Base-by-base conservation (phyloP, 1,140 invertebrate genomes). In the Caenorhabditis latens region DNA sequence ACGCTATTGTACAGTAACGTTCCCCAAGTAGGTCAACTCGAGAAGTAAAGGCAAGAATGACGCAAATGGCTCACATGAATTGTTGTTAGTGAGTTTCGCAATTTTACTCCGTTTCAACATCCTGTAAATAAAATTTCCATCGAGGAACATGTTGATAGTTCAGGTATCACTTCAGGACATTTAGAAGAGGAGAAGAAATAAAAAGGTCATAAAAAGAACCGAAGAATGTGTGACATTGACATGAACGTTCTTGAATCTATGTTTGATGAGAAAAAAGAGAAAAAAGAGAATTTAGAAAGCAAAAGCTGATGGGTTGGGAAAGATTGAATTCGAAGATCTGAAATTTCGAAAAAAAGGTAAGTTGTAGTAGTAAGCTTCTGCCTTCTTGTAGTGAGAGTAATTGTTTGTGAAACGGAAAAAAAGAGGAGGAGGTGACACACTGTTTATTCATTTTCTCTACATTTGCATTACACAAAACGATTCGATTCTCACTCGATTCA, bases 381-480 rank as follows among this genome's bases (percentile, higher is more conserved):
- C 61, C 65, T 43, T 19, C 65, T 71, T 71, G 65, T 43, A 71
- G 40, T 14, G n/a, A n/a, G 55, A 58, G 55, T 32, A 14, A 71
- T 71, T 71, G 65, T 71, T 71, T 71, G 65, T 16, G 6, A 71
- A 71, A 24, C 4, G 19, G 19, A 71, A 71, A 43, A 7, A 43
- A 3, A n/a, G n/a, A 46, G 65, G 65, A 71, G 65, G 46, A 24
- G 46, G 46, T 79, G 43, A 50, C 19, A 24, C 46, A 21, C 21
- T 79, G 71, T 79, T 79, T 79, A 79, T 79, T 53, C 71, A 79
- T 79, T 75, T 75, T 75, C 61, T 75, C 63, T n/a, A 11, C 71
- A 50, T 50, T 48, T 71, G 13, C n/a, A 46, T 19, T 71, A 21
- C n/a, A 79, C 46, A 50, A 14, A 79, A 79, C 11, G 42, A 71